Conservation (phyloP, 2,888 invertebrate species). For the Polymixis flavicincta region DNA sequence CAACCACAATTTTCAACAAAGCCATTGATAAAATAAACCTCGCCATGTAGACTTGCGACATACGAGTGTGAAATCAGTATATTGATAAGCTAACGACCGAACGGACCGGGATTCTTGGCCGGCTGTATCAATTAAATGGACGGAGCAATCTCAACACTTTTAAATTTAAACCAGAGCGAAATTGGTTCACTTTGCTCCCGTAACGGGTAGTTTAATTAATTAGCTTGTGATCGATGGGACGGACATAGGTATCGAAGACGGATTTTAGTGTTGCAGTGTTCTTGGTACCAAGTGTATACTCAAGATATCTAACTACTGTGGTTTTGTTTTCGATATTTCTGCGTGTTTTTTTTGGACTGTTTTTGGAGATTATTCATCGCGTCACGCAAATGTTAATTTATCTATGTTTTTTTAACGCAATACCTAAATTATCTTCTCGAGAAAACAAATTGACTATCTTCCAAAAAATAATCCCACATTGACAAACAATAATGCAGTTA, state of each 20-base stretch:
- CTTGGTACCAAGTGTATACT: background rate
- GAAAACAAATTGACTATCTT: background rate
- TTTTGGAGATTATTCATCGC: too few relatives aligned
- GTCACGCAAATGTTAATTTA: too few relatives aligned
- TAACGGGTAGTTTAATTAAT: constrained; percentile 60
- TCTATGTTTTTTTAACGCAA: background rate
- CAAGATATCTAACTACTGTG: background rate
- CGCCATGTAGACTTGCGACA: constrained; percentile 71
- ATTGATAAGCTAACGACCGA: constrained; percentile 89
- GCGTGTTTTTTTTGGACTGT: background rate
- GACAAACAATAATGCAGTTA: too few relatives aligned
- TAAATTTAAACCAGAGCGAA: constrained; percentile 72
- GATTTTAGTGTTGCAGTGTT: constrained; percentile 13
- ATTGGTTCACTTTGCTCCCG: constrained; percentile 58
- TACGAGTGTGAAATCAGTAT: constrained; percentile 70
- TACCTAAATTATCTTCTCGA: background rate
- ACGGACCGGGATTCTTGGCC: constrained; percentile 79
- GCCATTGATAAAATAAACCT: constrained; percentile 44
- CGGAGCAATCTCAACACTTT: constrained; percentile 81
- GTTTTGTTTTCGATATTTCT: background rate
- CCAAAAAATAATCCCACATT: background rate
- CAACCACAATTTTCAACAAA: constrained; percentile 6
- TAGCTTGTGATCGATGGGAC: constrained; percentile 54
- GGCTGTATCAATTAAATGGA: constrained; percentile 87
- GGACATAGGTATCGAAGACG: constrained; percentile 39